These are phyloP conservation scores for Erebia palarica DNA, from an alignment of 2,888 invertebrate species.

Conservation along the genomic window DNA sequence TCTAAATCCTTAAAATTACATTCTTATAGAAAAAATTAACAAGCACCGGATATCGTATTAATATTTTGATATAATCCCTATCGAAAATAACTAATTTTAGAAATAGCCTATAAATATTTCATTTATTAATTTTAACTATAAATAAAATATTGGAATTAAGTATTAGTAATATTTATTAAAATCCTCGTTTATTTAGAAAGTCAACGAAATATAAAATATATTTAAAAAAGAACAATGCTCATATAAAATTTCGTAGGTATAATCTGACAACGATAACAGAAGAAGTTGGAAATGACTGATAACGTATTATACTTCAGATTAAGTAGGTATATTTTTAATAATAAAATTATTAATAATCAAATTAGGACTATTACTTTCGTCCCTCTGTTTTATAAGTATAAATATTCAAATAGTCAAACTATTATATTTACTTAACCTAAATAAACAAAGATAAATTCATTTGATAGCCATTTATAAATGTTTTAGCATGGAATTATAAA, in stretches of 20 bases:
- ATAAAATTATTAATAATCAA: neutral
- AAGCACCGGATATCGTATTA: neutral
- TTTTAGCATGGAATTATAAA: neutral
- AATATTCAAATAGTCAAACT: neutral
- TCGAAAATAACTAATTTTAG: neutral
- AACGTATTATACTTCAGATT: neutral
- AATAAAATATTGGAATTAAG: neutral
- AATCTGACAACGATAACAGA: constrained; percentile 4
- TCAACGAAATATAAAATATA: constrained; percentile 21
- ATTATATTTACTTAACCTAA: neutral
- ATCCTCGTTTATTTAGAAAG: constrained; percentile 1
- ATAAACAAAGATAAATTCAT: neutral
- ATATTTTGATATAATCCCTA: neutral
- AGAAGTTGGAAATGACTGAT: neutral
- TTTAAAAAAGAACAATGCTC: neutral
- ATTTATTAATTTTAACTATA: neutral
- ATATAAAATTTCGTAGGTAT: neutral
- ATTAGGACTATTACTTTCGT: neutral
- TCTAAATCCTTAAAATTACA: neutral
- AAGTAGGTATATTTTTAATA: neutral
- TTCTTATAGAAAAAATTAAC: neutral
- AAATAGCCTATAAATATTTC: neutral
- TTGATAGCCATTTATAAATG: neutral
- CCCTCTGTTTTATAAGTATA: neutral
- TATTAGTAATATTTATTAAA: neutral